Conservation (phyloP, 2,888 invertebrate genomes). For the Prosapia bicincta region DNA sequence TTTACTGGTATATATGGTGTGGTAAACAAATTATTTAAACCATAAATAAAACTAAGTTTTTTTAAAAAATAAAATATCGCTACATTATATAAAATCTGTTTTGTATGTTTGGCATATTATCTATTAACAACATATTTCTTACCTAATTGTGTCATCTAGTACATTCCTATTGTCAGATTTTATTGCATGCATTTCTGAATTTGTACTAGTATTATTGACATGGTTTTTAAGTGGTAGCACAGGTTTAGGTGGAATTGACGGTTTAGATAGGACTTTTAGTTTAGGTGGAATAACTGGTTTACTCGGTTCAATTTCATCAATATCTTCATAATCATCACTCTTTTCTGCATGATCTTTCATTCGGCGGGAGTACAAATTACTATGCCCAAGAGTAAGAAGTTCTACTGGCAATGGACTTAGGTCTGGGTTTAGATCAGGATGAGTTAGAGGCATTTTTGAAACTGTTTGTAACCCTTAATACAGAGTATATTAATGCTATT, state of each 20-base stretch:
- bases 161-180: neutral
- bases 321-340: conserved; percentile 28
- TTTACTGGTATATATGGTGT: no score
- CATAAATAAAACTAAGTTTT: no score
- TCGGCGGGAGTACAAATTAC: conserved; percentile 44
- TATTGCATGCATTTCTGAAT: neutral
- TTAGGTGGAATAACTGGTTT: neutral
- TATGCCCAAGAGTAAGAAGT: conserved; percentile 42
- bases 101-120: no score
- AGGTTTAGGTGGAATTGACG: neutral
- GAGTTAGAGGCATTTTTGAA: neutral
- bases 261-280: neutral
- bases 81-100: no score
- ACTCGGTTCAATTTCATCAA: conserved; percentile 14
- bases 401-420: conserved; percentile 40
- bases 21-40: no score
- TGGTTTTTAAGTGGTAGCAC: conserved; percentile 8
- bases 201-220: neutral
- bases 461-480: no score
- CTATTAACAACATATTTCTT: neutral
- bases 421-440: conserved; percentile 32
- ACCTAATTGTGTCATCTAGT: neutral
- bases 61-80: no score
- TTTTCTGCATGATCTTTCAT: conserved; percentile 37
- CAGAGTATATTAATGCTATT: no score